Evolutionary conservation across 2,797 vertebrate genomes (phyloP).

Genomic region (Steatocranus sp.): DNA sequence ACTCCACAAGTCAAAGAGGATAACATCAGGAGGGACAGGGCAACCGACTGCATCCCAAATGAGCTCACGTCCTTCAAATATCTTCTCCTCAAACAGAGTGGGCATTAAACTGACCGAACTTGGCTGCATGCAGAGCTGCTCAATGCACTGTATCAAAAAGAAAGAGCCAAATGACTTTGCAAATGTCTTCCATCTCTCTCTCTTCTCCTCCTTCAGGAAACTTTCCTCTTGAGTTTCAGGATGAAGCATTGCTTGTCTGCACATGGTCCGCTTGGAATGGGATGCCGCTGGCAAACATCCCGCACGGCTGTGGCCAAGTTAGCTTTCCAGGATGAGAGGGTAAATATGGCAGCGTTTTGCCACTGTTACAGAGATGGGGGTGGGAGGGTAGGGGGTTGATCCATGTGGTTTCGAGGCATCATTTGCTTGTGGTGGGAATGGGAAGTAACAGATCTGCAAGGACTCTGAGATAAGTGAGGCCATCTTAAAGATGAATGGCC

Average conservation of each 20-base stretch:
- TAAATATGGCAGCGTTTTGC: slow-evolving; percentile 67
- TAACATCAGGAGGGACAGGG: slow-evolving; percentile 54
- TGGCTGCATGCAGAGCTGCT: slow-evolving; percentile 16
- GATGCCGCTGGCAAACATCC: slow-evolving; percentile 49
- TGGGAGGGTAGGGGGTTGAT: slow-evolving; percentile 26
- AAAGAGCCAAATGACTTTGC: slow-evolving; percentile 49
- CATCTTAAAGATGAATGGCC: slow-evolving; percentile 61
- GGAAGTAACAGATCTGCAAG: slow-evolving; percentile 64
- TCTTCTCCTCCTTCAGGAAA: slow-evolving; percentile 25
- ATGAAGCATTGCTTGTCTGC: slow-evolving; percentile 44
- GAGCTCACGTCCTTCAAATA: slow-evolving; percentile 63
- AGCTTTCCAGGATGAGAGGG: slow-evolving; percentile 57
- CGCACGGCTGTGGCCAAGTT: slow-evolving; percentile 49
- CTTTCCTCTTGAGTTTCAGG: slow-evolving; percentile 31
- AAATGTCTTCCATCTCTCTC: slow-evolving; percentile 19
- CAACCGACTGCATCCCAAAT: slow-evolving; percentile 55
- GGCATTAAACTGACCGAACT: slow-evolving; percentile 28
- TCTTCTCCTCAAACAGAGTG: slow-evolving; percentile 14
- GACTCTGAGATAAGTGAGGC: slow-evolving; percentile 62
- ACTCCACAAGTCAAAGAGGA: slow-evolving; percentile 55
- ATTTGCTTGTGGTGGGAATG: slow-evolving; percentile 68
- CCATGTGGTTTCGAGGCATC: slow-evolving; percentile 63
- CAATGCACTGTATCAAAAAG: slow-evolving; percentile 25
- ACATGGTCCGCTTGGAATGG: slow-evolving; percentile 50
- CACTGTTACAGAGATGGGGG: slow-evolving; percentile 30